phyloP scores from a whole-genome alignment of 1,140 invertebrate species.

The Diabrotica virgifera region DNA sequence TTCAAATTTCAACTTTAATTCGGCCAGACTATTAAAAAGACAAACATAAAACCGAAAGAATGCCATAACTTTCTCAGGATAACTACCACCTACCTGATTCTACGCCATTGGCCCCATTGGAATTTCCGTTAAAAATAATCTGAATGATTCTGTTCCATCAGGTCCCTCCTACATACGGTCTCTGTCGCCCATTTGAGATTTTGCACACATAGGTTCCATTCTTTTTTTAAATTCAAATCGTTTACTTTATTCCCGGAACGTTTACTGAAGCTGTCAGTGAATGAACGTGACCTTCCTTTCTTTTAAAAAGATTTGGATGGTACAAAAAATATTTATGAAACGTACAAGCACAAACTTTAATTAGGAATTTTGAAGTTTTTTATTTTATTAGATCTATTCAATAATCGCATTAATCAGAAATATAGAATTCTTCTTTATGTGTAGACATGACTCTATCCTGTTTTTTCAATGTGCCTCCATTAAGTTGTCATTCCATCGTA shows the following conservation, averaged over 20 bases:
- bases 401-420: too few species aligned
- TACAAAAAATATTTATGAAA: neutral
- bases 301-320: neutral
- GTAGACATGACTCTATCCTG: too few species aligned
- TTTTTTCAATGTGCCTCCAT: too few species aligned
- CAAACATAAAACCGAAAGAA: too few species aligned
- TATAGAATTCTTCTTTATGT: too few species aligned
- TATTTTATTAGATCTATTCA: too few species aligned
- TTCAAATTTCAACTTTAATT: too few species aligned
- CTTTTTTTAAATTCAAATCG: slow-evolving; percentile 8
- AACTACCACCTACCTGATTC: neutral
- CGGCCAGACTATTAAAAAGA: too few species aligned
- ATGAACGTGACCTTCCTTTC: neutral
- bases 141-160: slow-evolving; percentile 5
- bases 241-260: slow-evolving; percentile 8
- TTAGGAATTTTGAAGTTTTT: too few species aligned
- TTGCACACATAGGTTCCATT: slow-evolving; percentile 18
- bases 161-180: slow-evolving; percentile 1
- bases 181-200: slow-evolving; percentile 5
- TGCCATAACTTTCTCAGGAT: neutral
- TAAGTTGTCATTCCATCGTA: too few species aligned
- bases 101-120: slow-evolving; percentile 5
- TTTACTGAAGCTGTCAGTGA: neutral
- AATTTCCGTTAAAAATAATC: slow-evolving; percentile 15
- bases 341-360: too few species aligned